phyloP scores from a whole-genome alignment of 1,140 invertebrate species.

The Rhagoletis pomonella region DNA sequence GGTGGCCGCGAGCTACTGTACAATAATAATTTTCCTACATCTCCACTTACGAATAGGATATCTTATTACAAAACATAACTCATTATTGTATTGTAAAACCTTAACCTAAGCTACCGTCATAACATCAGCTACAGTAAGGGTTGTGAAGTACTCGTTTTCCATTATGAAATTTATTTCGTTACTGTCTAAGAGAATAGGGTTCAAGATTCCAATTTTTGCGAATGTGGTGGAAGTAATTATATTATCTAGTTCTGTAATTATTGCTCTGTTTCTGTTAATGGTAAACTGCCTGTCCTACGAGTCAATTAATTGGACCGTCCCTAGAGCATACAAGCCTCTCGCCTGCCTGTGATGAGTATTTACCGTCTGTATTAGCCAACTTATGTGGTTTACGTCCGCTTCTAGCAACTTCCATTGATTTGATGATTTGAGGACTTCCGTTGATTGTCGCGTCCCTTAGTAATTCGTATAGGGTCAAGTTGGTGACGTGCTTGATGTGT shows the following conservation, averaged over 20 bases:
- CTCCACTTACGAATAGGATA: not conserved
- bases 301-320: not conserved
- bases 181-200: not conserved
- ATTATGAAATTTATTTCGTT: constrained; percentile 2
- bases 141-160: constrained; percentile 4
- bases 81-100: not conserved
- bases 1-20: not conserved
- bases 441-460: no score
- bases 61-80: not conserved
- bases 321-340: no score
- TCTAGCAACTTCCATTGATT: no score
- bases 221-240: not conserved
- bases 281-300: not conserved
- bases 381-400: no score
- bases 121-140: not conserved
- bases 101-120: not conserved
- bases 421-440: no score
- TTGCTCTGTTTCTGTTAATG: not conserved
- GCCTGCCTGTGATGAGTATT: no score
- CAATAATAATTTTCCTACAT: constrained; percentile 9
- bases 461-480: no score
- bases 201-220: no score
- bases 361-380: no score
- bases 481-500: no score
- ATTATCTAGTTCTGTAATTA: not conserved